phyloP scores from a whole-genome alignment of 2,797 vertebrate genomes.

The Staurois parvus region DNA sequence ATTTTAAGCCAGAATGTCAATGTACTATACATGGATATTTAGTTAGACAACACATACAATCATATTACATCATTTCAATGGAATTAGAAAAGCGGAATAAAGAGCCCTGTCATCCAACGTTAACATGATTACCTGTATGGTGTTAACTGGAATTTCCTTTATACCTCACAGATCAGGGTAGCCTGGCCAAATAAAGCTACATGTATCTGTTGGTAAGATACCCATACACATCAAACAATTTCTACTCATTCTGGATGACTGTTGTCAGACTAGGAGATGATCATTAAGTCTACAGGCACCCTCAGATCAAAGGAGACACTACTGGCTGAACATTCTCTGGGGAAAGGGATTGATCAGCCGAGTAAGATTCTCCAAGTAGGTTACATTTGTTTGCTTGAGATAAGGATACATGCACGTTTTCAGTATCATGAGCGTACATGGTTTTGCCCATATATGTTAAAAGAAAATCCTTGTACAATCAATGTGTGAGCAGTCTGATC shows the following conservation, averaged over 20 bases:
- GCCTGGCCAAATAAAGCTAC: not conserved
- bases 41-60: not conserved
- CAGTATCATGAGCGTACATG: too few relatives aligned
- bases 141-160: too few relatives aligned
- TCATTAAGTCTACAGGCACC: not conserved
- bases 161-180: not conserved
- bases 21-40: too few relatives aligned
- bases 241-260: not conserved
- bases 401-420: not conserved
- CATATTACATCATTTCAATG: not conserved
- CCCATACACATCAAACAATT: not conserved
- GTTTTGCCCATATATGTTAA: too few relatives aligned
- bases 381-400: not conserved
- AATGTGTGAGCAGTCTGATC: too few relatives aligned
- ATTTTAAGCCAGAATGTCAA: not conserved
- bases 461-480: too few relatives aligned
- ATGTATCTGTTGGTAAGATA: too few relatives aligned
- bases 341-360: not conserved
- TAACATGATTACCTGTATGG: not conserved
- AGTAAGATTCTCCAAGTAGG: not conserved
- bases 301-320: not conserved
- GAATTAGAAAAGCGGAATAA: not conserved
- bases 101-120: not conserved
- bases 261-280: not conserved
- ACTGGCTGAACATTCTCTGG: not conserved